Percentiles rank a stretch among this genome's conserved stretches.
phyloP scores from a whole-genome alignment of 2,797 vertebrate genomes.

The Macroramphosus scolopax region DNA sequence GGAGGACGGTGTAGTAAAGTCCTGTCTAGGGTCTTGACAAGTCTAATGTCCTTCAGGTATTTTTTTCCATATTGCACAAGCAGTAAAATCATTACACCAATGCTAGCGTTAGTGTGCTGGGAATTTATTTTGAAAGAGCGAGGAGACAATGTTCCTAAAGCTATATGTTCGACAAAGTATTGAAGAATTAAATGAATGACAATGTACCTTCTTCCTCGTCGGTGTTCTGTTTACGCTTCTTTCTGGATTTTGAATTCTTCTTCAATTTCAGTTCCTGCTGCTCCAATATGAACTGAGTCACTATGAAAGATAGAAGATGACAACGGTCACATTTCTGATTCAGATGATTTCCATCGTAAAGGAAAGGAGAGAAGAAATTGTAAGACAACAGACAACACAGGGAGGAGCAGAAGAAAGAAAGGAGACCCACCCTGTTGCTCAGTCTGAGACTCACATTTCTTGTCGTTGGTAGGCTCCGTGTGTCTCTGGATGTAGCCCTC shows the following conservation, averaged over 20 bases:
- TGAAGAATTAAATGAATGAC: background rate
- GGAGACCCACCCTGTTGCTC: conserved; percentile 74
- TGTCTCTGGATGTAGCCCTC: conserved; percentile 94
- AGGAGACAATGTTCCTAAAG: conserved; percentile 8
- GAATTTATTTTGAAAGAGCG: too few relatives aligned
- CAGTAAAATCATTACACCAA: too few relatives aligned
- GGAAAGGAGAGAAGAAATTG: too few relatives aligned
- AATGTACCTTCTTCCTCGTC: conserved; percentile 80
- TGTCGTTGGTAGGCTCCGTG: conserved; percentile 83
- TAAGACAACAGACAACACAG: conserved; percentile 47
- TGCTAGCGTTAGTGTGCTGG: too few relatives aligned
- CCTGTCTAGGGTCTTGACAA: too few relatives aligned
- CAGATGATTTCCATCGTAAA: too few relatives aligned
- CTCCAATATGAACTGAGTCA: conserved; percentile 86
- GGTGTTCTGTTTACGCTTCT: conserved; percentile 89
- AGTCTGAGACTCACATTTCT: conserved; percentile 85
- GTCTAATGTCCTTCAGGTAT: too few relatives aligned
- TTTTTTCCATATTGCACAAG: too few relatives aligned
- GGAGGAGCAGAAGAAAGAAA: conserved; percentile 64
- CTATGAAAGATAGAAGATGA: conserved; percentile 64
- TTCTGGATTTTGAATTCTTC: conserved; percentile 91
- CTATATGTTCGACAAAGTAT: conserved; percentile 1
- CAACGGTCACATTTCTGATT: conserved; percentile 18
- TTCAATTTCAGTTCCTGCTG: conserved; percentile 87
- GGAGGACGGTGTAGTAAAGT: too few relatives aligned